Conservation (phyloP, 2,113 vertebrate species). For the Crocuta crocuta region DNA sequence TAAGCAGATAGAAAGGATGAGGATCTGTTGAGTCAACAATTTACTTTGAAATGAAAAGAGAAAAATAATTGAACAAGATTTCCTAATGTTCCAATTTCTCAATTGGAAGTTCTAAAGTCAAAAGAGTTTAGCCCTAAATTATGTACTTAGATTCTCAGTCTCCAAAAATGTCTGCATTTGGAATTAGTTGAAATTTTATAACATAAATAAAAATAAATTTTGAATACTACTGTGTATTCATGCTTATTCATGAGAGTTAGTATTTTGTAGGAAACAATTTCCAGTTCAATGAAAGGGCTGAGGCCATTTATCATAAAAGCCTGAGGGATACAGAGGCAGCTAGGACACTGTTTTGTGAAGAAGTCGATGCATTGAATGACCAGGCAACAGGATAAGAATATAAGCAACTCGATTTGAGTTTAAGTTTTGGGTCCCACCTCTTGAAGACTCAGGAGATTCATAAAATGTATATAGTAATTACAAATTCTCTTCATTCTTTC, state of each 20-base stretch:
- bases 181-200: neutral
- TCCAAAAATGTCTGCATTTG: neutral
- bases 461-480: neutral
- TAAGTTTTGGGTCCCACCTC: neutral
- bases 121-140: neutral
- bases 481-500: neutral
- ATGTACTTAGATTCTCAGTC: neutral
- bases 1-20: neutral
- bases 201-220: conserved; percentile 12
- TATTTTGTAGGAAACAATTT: neutral
- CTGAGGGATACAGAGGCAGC: neutral
- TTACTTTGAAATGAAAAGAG: conserved; percentile 4
- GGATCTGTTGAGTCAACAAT: neutral
- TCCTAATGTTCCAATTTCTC: neutral
- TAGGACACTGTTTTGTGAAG: neutral
- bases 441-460: neutral
- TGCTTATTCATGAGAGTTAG: neutral
- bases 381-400: neutral
- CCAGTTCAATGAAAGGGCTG: neutral
- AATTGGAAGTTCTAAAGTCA: neutral
- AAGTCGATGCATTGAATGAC: neutral
- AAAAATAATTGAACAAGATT: neutral
- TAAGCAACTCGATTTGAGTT: neutral
- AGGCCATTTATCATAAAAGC: neutral
- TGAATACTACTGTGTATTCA: neutral